phyloP scores from a whole-genome alignment of 2,888 invertebrate genomes.

The Dinocampus coccinellae region DNA sequence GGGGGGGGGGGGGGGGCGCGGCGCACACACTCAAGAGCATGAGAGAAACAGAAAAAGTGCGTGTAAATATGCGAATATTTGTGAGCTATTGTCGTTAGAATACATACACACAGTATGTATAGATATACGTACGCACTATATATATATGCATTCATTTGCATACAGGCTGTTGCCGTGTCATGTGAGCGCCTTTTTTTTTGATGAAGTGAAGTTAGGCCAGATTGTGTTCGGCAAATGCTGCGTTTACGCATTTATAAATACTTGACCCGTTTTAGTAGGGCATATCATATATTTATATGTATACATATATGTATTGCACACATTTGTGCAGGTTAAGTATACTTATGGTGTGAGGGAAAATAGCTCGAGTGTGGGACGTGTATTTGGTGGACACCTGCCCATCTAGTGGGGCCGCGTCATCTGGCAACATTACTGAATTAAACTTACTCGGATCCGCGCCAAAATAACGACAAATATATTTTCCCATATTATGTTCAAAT shows the following conservation, averaged over 20 bases:
- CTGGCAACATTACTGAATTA: slow-evolving; percentile 23
- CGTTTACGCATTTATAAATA: slow-evolving; percentile 26
- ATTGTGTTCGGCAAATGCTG: slow-evolving; percentile 20
- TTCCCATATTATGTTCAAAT: too few species aligned
- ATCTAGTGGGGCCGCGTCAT: slow-evolving; percentile 55
- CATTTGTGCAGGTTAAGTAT: too few species aligned
- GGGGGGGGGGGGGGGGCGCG: too few species aligned
- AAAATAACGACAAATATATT: neutral
- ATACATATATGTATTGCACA: neutral
- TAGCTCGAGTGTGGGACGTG: slow-evolving; percentile 33
- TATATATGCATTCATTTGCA: slow-evolving; percentile 67
- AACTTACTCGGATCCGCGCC: neutral
- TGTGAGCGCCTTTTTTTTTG: slow-evolving; percentile 46
- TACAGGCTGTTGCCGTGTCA: slow-evolving; percentile 61
- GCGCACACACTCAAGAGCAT: slow-evolving; percentile 36
- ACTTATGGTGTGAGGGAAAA: slow-evolving; percentile 22
- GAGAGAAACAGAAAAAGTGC: slow-evolving; percentile 31
- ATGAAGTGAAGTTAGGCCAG: slow-evolving; percentile 23
- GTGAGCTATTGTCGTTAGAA: neutral
- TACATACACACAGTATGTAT: neutral
- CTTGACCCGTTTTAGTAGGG: neutral
- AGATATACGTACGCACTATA: slow-evolving; percentile 24
- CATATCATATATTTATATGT: slow-evolving; percentile 11
- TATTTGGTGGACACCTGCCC: slow-evolving; percentile 63
- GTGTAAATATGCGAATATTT: neutral